A percentile compares a stretch with the other conserved stretches of the same genome.
Conservation (phyloP, 2,113 vertebrate species). For the Bos javanicus region DNA sequence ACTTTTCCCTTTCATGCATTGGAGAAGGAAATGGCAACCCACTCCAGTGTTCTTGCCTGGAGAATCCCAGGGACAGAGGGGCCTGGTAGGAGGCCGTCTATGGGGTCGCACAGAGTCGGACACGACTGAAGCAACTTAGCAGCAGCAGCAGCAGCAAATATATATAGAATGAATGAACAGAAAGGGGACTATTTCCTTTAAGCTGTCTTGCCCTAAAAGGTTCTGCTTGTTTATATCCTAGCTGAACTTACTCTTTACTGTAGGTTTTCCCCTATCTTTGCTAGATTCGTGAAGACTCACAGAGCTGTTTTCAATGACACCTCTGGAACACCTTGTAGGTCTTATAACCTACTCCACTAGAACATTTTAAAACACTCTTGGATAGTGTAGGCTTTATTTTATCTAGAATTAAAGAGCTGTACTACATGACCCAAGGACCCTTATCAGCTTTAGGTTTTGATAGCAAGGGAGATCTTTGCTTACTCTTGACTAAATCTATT, state of each 20-base stretch:
- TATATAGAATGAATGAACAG: background rate
- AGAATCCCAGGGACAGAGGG: too few species aligned
- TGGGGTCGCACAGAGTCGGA: too few species aligned
- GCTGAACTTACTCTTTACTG: background rate
- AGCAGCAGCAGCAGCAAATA: background rate
- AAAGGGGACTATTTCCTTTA: background rate
- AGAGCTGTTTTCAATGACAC: background rate
- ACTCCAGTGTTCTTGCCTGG: too few species aligned
- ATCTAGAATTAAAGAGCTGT: slow-evolving; percentile 11
- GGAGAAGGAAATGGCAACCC: too few species aligned
- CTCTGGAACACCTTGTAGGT: background rate
- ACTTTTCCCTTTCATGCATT: too few species aligned
- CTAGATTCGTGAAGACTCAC: slow-evolving; percentile 28
- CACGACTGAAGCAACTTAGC: too few species aligned
- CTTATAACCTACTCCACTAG: background rate
- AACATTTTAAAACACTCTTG: background rate
- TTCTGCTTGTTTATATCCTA: background rate
- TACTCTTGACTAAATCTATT: slow-evolving; percentile 16
- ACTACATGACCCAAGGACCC: background rate
- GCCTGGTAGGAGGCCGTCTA: too few species aligned
- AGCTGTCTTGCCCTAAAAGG: background rate
- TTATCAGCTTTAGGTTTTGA: slow-evolving; percentile 13
- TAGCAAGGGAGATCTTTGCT: background rate
- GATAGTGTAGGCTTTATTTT: background rate
- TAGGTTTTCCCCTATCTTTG: background rate